These are phyloP conservation scores for Mycalesis mineus DNA, from an alignment of 2,888 invertebrate genomes.

Conservation along the genomic window DNA sequence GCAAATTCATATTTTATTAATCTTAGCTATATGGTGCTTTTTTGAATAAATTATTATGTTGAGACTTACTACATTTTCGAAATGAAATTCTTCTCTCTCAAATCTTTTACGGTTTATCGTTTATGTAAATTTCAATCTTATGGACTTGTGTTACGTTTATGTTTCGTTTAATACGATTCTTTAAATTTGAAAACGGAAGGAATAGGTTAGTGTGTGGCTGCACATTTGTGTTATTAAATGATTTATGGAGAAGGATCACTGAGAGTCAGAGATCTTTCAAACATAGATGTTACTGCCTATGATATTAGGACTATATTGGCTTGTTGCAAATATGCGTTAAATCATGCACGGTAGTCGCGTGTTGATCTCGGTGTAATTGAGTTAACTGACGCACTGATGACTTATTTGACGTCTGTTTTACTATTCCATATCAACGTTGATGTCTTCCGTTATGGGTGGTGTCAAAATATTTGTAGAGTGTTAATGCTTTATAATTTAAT, in stretches of 20 bases:
- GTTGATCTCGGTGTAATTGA: slow-evolving; percentile 77
- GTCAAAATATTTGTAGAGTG: slow-evolving; percentile 36
- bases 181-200: slow-evolving; percentile 55
- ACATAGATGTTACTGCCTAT: slow-evolving; percentile 47
- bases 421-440: slow-evolving; percentile 39
- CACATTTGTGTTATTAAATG: slow-evolving; percentile 78
- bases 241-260: slow-evolving; percentile 75
- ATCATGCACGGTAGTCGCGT: slow-evolving; percentile 73
- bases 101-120: slow-evolving; percentile 16
- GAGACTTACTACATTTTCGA: slow-evolving; percentile 49
- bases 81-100: slow-evolving; percentile 25
- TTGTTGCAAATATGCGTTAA: slow-evolving; percentile 41
- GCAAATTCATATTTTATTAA: slow-evolving; percentile 38
- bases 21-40: slow-evolving; percentile 35
- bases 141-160: not conserved
- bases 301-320: slow-evolving; percentile 45
- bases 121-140: slow-evolving; percentile 17
- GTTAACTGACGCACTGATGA: slow-evolving; percentile 76
- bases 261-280: slow-evolving; percentile 43
- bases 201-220: slow-evolving; percentile 74
- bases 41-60: slow-evolving; percentile 34
- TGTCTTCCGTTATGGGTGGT: slow-evolving; percentile 34
- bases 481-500: slow-evolving; percentile 26
- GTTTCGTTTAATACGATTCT: slow-evolving; percentile 6
- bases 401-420: slow-evolving; percentile 74